Percentiles rank a stretch among this genome's conserved stretches.
These are phyloP conservation scores for Tragopan temminckii DNA, from an alignment of 2,797 vertebrate genomes.

Conservation along the genomic window DNA sequence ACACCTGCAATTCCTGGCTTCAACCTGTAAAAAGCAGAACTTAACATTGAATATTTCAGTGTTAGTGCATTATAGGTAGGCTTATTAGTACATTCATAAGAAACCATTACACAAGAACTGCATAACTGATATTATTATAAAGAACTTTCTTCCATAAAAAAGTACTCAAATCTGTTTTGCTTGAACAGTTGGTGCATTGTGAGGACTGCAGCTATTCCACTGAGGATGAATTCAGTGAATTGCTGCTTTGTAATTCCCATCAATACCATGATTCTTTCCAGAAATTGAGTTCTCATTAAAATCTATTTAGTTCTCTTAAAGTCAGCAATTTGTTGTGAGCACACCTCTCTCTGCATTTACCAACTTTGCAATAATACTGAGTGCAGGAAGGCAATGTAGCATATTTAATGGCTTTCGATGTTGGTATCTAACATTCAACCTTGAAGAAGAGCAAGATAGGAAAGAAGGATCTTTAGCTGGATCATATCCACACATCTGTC, in stretches of 20 bases:
- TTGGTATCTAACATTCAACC: not conserved
- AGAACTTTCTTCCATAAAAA: not conserved
- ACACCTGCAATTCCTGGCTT: not conserved
- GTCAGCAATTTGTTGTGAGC: not conserved
- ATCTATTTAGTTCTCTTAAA: slow-evolving; percentile 30
- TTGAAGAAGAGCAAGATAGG: not conserved
- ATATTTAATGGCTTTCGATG: not conserved
- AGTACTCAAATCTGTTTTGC: slow-evolving; percentile 10
- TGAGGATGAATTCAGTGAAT: slow-evolving; percentile 65
- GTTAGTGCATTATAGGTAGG: not conserved
- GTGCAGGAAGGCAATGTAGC: not conserved
- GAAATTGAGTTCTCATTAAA: slow-evolving; percentile 51
- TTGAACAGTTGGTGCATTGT: slow-evolving; percentile 43
- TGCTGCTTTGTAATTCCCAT: slow-evolving; percentile 73
- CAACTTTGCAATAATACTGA: not conserved
- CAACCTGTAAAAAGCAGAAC: not conserved
- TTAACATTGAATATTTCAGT: not conserved
- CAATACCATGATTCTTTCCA: slow-evolving; percentile 73
- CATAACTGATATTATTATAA: not conserved
- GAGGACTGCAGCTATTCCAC: slow-evolving; percentile 21
- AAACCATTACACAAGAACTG: not conserved
- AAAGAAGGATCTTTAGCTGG: not conserved
- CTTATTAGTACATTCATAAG: not conserved
- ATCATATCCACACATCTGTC: not conserved
- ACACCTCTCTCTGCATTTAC: not conserved